These are phyloP conservation scores for Caerostris darwini DNA, from an alignment of 1,140 invertebrate genomes.

Conservation along the genomic window DNA sequence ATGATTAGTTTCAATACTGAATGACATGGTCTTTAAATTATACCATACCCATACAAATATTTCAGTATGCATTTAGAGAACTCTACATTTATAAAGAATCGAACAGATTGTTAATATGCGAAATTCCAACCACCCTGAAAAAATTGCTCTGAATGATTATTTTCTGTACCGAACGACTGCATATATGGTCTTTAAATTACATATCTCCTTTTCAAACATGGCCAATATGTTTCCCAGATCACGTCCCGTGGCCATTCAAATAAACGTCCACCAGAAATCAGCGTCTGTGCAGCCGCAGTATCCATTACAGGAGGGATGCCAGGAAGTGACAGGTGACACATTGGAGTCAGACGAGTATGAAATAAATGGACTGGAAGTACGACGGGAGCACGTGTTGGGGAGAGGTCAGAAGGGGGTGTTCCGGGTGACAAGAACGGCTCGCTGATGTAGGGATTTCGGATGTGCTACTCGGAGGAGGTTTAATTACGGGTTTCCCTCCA, in stretches of 20 bases:
- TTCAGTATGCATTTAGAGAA: no score
- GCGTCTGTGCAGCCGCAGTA: background rate
- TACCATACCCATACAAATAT: no score
- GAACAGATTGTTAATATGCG: no score
- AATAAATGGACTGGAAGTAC: slow-evolving; percentile 11
- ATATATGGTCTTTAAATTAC: no score
- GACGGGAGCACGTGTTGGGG: slow-evolving; percentile 56
- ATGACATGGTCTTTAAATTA: no score
- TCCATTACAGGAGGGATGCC: slow-evolving; percentile 13
- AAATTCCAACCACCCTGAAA: no score
- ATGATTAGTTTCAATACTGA: no score
- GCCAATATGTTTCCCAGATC: background rate
- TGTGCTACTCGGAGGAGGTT: background rate
- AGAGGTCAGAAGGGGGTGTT: slow-evolving; percentile 11
- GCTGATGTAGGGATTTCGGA: slow-evolving; percentile 16
- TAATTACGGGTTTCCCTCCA: background rate
- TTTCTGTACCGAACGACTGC: no score
- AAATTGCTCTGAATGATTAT: no score
- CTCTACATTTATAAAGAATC: no score
- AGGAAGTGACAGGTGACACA: slow-evolving; percentile 63
- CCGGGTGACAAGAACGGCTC: slow-evolving; percentile 1
- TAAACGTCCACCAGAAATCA: background rate
- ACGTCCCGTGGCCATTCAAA: background rate
- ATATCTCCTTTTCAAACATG: background rate
- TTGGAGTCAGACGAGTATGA: slow-evolving; percentile 19